These are phyloP conservation scores for Muscicapa comitata DNA, from an alignment of 2,797 vertebrate genomes.

Conservation along the genomic window DNA sequence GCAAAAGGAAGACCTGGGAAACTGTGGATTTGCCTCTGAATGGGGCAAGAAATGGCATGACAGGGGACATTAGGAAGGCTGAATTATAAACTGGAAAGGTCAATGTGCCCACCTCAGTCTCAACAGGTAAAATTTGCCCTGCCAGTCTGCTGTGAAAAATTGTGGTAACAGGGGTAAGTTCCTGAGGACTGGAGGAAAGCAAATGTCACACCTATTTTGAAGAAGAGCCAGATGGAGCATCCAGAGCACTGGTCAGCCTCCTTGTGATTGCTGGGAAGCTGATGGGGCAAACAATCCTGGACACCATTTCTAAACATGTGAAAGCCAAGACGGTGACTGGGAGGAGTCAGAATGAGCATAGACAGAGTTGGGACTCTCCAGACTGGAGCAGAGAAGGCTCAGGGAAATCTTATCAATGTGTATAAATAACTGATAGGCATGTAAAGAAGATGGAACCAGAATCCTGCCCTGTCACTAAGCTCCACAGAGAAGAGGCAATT, in stretches of 20 bases:
- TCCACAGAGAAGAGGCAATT: not conserved
- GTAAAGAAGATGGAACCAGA: not conserved
- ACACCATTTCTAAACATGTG: not conserved
- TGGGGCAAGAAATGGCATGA: not conserved
- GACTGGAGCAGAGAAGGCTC: not conserved
- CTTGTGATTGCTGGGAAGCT: not conserved
- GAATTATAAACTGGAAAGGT: not conserved
- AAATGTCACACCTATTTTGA: not conserved
- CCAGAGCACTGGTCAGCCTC: not conserved
- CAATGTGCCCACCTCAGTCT: not conserved
- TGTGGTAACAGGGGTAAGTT: not conserved
- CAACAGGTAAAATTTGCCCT: not conserved
- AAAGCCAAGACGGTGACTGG: not conserved
- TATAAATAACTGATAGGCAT: not conserved
- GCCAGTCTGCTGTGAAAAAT: not conserved
- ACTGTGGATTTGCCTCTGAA: accelerated
- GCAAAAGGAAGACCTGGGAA: not conserved
- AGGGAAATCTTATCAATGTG: not conserved
- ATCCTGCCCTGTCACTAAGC: not conserved
- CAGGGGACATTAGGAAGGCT: not conserved
- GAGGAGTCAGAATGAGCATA: not conserved
- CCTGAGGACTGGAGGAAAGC: not conserved
- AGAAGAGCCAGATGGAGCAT: not conserved
- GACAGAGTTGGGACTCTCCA: not conserved
- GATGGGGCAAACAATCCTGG: not conserved